phyloP scores from a whole-genome alignment of 2,797 vertebrate genomes.

The Enteromius fasciolatus region DNA sequence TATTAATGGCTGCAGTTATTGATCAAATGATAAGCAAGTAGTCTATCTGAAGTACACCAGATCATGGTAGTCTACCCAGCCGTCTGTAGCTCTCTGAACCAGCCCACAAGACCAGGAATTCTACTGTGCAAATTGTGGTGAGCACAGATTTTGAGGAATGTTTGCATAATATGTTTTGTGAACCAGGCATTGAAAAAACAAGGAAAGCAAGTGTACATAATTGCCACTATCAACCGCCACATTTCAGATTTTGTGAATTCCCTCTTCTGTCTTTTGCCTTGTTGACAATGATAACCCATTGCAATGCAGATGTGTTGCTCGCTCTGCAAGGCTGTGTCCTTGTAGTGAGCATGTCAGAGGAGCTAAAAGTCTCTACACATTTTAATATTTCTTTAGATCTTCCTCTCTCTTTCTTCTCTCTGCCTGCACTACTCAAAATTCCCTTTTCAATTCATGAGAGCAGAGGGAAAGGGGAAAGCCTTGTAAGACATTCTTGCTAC shows the following conservation, averaged over 20 bases:
- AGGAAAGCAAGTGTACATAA: constrained; percentile 8
- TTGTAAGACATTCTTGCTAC: constrained; percentile 26
- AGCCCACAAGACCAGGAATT: neutral
- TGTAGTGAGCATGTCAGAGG: constrained; percentile 31
- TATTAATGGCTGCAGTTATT: neutral
- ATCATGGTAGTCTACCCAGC: neutral
- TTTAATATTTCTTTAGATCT: constrained; percentile 42
- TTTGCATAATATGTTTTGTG: constrained; percentile 11
- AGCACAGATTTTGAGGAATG: neutral
- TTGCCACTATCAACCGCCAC: neutral
- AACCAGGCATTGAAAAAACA: neutral
- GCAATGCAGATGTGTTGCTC: neutral
- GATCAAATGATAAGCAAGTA: neutral
- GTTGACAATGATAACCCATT: constrained; percentile 35
- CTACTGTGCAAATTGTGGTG: neutral
- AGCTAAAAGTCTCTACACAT: constrained; percentile 36
- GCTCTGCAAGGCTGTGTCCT: constrained; percentile 19
- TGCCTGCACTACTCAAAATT: constrained; percentile 40
- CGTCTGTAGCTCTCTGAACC: neutral
- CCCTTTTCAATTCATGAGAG: constrained; percentile 45
- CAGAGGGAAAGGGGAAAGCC: constrained; percentile 25
- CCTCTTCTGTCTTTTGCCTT: neutral
- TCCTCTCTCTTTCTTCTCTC: constrained; percentile 19
- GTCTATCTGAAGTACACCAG: neutral
- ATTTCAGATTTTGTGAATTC: constrained; percentile 3